Evolutionary conservation across 1,140 invertebrate species (phyloP).

Genomic region (Drosophila bipectinata): DNA sequence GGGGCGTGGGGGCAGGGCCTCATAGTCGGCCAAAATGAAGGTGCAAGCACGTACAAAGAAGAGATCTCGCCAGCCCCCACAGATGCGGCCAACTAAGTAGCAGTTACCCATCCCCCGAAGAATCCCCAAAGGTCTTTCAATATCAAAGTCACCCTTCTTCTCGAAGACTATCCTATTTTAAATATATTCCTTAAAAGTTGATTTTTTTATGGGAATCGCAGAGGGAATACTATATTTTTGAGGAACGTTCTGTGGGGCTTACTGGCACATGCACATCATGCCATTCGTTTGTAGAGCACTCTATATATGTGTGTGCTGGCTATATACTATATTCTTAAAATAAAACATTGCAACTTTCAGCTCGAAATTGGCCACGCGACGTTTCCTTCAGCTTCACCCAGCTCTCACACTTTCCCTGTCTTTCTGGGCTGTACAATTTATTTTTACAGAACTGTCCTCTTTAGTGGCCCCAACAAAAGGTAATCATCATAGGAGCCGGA

Average conservation of each 20-base stretch:
- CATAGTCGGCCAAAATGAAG: conserved; percentile 58
- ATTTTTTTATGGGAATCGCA: too few species aligned
- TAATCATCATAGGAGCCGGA: neutral
- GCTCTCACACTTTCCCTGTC: conserved; percentile 1
- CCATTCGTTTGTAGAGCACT: neutral
- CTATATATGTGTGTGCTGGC: neutral
- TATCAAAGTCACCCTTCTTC: too few species aligned
- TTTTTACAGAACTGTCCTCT: conserved; percentile 13
- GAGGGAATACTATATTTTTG: too few species aligned
- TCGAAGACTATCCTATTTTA: too few species aligned
- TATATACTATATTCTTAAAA: conserved; percentile 60
- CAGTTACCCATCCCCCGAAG: neutral
- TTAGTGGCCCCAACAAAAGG: neutral
- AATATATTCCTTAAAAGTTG: too few species aligned
- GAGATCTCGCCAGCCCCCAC: conserved; percentile 20
- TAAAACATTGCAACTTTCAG: conserved; percentile 72
- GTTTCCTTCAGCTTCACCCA: neutral
- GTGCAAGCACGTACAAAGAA: conserved; percentile 64
- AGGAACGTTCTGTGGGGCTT: too few species aligned
- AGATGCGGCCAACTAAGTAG: neutral
- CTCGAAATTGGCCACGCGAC: conserved; percentile 51
- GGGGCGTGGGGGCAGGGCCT: neutral
- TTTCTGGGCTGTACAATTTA: conserved; percentile 10
- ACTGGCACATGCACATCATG: too few species aligned
- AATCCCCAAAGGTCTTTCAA: too few species aligned